Conservation (phyloP, 2,888 invertebrate genomes). For the Mamestra brassicae region DNA sequence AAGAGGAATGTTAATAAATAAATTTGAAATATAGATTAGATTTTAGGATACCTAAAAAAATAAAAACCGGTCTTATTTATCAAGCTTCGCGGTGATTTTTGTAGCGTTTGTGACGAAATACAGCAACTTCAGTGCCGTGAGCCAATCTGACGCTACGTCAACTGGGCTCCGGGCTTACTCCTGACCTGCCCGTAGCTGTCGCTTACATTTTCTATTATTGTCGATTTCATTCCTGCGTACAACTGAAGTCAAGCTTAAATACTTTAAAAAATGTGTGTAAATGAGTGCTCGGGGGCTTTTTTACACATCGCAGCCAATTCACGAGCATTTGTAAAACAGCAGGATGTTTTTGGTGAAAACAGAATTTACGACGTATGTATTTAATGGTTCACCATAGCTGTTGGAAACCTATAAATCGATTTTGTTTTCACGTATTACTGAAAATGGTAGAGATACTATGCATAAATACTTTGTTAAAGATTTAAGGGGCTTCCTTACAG, state of each 20-base stretch:
- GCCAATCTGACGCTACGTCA: slow-evolving; percentile 9
- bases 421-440: not conserved
- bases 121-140: slow-evolving; percentile 22
- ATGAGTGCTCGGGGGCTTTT: not conserved
- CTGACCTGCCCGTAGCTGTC: not conserved
- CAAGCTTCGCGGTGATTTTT: not conserved
- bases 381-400: not conserved
- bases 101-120: not conserved
- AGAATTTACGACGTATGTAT: not conserved
- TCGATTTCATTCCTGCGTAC: too few relatives aligned
- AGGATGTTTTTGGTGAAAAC: not conserved
- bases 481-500: not conserved
- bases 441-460: slow-evolving; percentile 1
- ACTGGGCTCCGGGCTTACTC: not conserved
- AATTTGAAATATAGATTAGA: too few relatives aligned
- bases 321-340: not conserved
- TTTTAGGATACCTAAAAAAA: too few relatives aligned
- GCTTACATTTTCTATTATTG: too few relatives aligned
- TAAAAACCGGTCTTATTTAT: too few relatives aligned
- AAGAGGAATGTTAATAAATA: too few relatives aligned
- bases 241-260: too few relatives aligned
- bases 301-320: not conserved
- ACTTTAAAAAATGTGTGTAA: too few relatives aligned
- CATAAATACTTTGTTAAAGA: not conserved
- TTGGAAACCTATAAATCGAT: slow-evolving; percentile 13